Base-by-base conservation (phyloP, 1,140 invertebrate genomes). In the Callitettix versicolor region DNA sequence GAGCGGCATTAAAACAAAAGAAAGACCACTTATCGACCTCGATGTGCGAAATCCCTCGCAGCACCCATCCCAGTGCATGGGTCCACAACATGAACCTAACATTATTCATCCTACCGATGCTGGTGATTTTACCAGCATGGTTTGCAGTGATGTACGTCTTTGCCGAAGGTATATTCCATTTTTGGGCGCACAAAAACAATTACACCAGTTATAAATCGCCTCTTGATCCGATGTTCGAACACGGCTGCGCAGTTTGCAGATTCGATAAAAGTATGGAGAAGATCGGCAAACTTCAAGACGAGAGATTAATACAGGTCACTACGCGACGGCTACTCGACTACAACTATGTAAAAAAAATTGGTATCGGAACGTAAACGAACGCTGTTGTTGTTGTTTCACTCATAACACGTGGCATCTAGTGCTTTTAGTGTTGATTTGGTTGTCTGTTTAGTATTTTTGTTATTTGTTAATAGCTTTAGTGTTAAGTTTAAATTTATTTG, bases 201-300 rank as follows among this genome's bases (percentile, higher is more conserved):
- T 71, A 71, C 38, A 60, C 60, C 14, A 64, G 77, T 14, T 71
- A 69, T 55, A 67, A 75, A 44, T 65, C 70, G 66, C 79, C 52
- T 74, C 79, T 55, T 66, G 26, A 18, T 1, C 17, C 52, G 30
- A 36, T 57, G 30, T 53, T 52, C 3, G 73, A 77, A 1, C 75
- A 79, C 57, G 79, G 77, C 61, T 80, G 79, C 58, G 75, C 72
- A 14, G 58, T 71, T 12, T 80, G 79, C 53, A 73, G 74, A 53
- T 69, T 67, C 14, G 73, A 76, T 43, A 69, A 62, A 3, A 71
- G 69, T 38, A 71, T 72, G 70, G 61, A 69, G 53, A 66, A 67
- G 9, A 65, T 73, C 4, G 67, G 70, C 38, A 71, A 75, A 56
- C 67, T 73, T 54, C 69, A 73, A n/a, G 68, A 71, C 22, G 9